These are phyloP conservation scores for Diorhabda carinulata DNA, from an alignment of 1,140 invertebrate species.

Conservation along the genomic window DNA sequence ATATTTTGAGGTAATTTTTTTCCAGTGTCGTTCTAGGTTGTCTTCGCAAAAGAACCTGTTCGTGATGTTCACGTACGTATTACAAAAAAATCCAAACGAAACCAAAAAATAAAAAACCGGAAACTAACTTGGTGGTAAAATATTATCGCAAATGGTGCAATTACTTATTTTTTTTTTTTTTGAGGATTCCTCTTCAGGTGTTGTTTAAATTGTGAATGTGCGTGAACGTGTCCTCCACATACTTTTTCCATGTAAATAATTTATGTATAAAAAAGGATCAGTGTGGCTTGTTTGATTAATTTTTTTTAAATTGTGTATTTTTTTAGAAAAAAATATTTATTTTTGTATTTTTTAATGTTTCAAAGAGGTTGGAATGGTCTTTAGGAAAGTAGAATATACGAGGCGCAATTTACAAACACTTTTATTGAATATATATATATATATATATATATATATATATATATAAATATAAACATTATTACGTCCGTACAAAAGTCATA, in stretches of 20 bases:
- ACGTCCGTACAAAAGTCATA: no score
- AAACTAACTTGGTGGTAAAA: constrained; percentile 32
- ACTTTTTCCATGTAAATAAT: constrained; percentile 16
- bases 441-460: no score
- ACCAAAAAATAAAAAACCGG: not conserved
- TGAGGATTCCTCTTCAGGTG: constrained; percentile 16
- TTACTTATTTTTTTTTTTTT: constrained; percentile 19
- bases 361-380: not conserved
- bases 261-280: not conserved
- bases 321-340: constrained; percentile 14
- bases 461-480: no score
- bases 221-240: constrained; percentile 22
- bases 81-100: constrained; percentile 15
- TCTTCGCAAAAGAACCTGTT: constrained; percentile 11
- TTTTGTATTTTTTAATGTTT: constrained; percentile 16
- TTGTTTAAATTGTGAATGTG: constrained; percentile 8
- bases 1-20: constrained; percentile 2
- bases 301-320: constrained; percentile 12
- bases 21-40: constrained; percentile 29
- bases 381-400: no score
- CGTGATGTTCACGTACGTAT: constrained; percentile 30
- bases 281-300: not conserved
- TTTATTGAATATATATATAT: no score
- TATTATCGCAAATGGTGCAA: constrained; percentile 44
- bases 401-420: no score